phyloP scores from a whole-genome alignment of 1,140 invertebrate species.

The Drosophila prosaltans region DNA sequence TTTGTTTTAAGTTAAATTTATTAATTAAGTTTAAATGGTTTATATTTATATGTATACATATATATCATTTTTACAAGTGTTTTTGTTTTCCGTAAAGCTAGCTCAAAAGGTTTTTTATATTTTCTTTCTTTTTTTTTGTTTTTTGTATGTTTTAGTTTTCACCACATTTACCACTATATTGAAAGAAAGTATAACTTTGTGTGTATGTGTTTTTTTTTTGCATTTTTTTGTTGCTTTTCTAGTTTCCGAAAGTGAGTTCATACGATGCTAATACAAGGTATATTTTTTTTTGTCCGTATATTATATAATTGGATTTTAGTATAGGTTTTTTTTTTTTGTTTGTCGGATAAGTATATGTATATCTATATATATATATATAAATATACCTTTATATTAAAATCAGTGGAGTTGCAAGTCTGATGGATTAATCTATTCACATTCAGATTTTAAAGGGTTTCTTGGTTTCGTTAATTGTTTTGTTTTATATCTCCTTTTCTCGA shows the following conservation, averaged over 20 bases:
- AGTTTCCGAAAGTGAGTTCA: conserved; percentile 19
- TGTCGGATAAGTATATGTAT: conserved; percentile 25
- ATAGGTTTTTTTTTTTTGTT: conserved; percentile 8
- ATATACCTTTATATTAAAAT: conserved; percentile 12
- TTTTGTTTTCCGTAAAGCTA: conserved; percentile 63
- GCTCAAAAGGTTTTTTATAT: conserved; percentile 50
- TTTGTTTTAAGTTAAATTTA: conserved; percentile 66
- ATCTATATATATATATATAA: conserved; percentile 1
- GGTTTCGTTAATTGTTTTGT: not conserved
- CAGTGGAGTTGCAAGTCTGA: conserved; percentile 14
- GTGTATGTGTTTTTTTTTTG: conserved; percentile 30
- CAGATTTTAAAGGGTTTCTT: not conserved
- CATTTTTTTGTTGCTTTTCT: not conserved
- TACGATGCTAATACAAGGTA: conserved; percentile 51
- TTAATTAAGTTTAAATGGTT: conserved; percentile 71
- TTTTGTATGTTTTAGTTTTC: conserved; percentile 25
- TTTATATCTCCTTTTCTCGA: conserved; percentile 17
- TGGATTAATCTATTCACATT: conserved; percentile 6
- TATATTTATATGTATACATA: conserved; percentile 78
- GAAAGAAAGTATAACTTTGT: conserved; percentile 7
- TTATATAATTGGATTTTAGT: conserved; percentile 13
- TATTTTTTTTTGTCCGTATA: conserved; percentile 27
- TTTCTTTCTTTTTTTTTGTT: conserved; percentile 4
- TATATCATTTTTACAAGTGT: conserved; percentile 76
- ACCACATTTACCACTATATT: conserved; percentile 49